Conservation (phyloP, 2,888 invertebrate genomes). For the Limnephilus auricula region DNA sequence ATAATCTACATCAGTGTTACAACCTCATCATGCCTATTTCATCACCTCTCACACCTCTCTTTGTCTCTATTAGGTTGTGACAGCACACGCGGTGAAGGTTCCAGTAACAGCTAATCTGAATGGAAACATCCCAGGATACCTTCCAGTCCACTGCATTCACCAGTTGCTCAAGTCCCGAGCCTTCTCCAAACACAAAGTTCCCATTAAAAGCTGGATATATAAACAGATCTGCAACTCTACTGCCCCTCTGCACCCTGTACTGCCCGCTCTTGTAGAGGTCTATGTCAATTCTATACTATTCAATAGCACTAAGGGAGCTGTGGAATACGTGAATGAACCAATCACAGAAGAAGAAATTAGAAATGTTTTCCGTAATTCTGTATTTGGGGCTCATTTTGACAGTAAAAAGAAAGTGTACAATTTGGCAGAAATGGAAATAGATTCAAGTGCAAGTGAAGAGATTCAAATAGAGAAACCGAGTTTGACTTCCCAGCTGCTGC, state of each 20-base stretch:
- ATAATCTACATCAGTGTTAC: neutral
- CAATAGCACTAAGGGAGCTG: constrained; percentile 80
- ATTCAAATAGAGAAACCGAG: constrained; percentile 81
- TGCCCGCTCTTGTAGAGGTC: constrained; percentile 95
- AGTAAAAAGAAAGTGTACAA: constrained; percentile 76
- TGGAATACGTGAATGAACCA: constrained; percentile 93
- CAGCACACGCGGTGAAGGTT: constrained; percentile 96
- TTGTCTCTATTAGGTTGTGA: constrained; percentile 83
- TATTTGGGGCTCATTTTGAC: constrained; percentile 86
- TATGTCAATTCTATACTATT: constrained; percentile 95
- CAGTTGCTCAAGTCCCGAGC: constrained; percentile 95
- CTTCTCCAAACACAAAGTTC: constrained; percentile 97
- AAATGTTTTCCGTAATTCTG: constrained; percentile 87
- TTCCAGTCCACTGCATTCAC: constrained; percentile 97
- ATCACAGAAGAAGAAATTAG: constrained; percentile 93
- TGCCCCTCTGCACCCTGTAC: constrained; percentile 94
- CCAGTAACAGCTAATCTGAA: constrained; percentile 94
- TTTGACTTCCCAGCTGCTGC: constrained; percentile 90
- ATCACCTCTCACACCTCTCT: neutral
- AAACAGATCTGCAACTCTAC: constrained; percentile 92
- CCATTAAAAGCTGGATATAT: constrained; percentile 98
- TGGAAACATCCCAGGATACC: constrained; percentile 92
- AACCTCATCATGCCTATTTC: neutral
- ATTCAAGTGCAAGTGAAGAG: constrained; percentile 72
- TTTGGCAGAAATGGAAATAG: constrained; percentile 78